Percentiles rank a stretch among this genome's conserved stretches.
phyloP scores from a whole-genome alignment of 2,797 vertebrate species.

The Enteromius paludinosus region DNA sequence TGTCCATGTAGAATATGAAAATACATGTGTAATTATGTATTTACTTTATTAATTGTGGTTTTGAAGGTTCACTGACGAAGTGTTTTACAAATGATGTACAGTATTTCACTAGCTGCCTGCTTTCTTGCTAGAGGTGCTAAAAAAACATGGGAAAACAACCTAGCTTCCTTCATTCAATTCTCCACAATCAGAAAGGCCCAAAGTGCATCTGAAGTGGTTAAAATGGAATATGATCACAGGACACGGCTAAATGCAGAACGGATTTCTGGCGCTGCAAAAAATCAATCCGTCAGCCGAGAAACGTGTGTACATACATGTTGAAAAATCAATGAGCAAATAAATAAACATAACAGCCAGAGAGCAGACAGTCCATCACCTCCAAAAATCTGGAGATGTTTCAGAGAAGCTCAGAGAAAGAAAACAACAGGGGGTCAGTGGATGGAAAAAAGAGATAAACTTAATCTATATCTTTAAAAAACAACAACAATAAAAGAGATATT shows the following conservation, averaged over 20 bases:
- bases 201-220: constrained; percentile 44
- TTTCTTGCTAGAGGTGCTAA: constrained; percentile 5
- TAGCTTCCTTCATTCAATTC: constrained; percentile 38
- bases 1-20: neutral
- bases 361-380: constrained; percentile 42
- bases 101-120: constrained; percentile 3
- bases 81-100: neutral
- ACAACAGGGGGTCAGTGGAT: constrained; percentile 17
- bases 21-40: neutral
- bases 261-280: constrained; percentile 48
- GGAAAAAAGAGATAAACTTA: constrained; percentile 10
- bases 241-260: constrained; percentile 55
- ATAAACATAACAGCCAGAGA: constrained; percentile 52
- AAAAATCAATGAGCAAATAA: constrained; percentile 62
- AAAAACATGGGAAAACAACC: constrained; percentile 27
- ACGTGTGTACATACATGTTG: constrained; percentile 54
- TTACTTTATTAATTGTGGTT: neutral
- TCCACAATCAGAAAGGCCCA: constrained; percentile 39
- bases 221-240: constrained; percentile 53
- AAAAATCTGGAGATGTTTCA: constrained; percentile 45
- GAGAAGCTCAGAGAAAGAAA: constrained; percentile 33
- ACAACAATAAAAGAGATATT: constrained; percentile 1
- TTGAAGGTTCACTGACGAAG: neutral
- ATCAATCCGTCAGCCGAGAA: constrained; percentile 51
- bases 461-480: constrained; percentile 25